Evolutionary conservation across 2,113 vertebrate species (phyloP), one percentile per base, ranked within the genome.

Genomic region (Marmota monax): DNA sequence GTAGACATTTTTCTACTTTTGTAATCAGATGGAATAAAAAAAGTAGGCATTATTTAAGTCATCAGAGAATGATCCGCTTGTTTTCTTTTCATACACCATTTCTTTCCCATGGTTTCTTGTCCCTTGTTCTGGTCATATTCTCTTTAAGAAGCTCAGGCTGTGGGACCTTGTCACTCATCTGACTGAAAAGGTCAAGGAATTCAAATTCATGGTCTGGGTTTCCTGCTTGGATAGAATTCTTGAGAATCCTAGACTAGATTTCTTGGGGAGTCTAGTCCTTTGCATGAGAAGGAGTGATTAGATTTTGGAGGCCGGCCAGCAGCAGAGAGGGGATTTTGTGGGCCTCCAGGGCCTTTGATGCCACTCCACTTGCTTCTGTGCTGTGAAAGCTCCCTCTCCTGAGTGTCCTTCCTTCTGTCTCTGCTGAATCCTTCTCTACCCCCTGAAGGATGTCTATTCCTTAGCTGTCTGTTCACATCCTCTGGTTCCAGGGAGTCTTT

Each of bases 21-120:
- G 23, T 51, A 90, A 93, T 37, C n/a, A 65, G 34, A 70, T 69
- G 51, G 20, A 93, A 77, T 96, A 42, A 77, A 96, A 96, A 80
- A 87, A 37, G 20, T 80, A 72, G 61, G 22, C 53, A 61, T 76
- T 93, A 32, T 29, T 78, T 83, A 83, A 83, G 51, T 90, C 58
- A 85, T 72, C 7, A 32, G 74, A 70, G 42, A 84, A 83, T 77
- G 22, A 51, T 39, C 6, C 29, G 14, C 42, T 67, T 86, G 63
- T 67, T 89, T 92, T 76, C 29, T 27, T 90, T 93, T 84, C 32
- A 58, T 27, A 48, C 0, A 22, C n/a, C 4, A 72, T 8, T 93
- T 87, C 42, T 83, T 65, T 39, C n/a, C 76, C 7, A 1, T 65
- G 16, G 29, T 74, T 89, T 39, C 4, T 37, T 77, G 13, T 17